A percentile compares a stretch with the other conserved stretches of the same genome.
phyloP scores from a whole-genome alignment of 2,113 vertebrate genomes.

The Ceratotherium simum region DNA sequence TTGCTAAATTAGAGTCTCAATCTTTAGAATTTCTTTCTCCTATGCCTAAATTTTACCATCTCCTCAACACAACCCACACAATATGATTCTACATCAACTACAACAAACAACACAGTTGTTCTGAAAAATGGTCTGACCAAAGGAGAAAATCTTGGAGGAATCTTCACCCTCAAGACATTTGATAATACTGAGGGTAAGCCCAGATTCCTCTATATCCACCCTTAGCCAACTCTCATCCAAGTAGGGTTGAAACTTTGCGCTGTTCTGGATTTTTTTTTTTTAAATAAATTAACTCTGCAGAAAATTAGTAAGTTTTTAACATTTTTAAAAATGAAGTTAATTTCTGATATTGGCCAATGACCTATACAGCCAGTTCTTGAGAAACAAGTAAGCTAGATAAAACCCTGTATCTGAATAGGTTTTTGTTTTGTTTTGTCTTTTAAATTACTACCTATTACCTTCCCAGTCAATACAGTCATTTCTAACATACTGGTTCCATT shows the following conservation, averaged over 20 bases:
- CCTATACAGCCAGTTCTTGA: background rate
- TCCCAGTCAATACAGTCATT: slow-evolving; percentile 21
- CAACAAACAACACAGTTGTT: background rate
- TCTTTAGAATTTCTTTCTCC: background rate
- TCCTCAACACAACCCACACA: background rate
- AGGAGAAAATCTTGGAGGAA: background rate
- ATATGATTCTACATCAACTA: background rate
- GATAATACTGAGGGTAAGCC: background rate
- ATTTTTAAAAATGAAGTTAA: background rate
- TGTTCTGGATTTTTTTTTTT: background rate
- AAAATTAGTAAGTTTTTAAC: background rate
- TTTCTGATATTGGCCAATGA: background rate
- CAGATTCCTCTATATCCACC: background rate
- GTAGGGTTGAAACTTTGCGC: background rate
- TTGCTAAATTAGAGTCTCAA: slow-evolving; percentile 19
- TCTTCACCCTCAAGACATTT: background rate
- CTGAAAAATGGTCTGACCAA: slow-evolving; percentile 8
- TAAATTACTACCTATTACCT: background rate
- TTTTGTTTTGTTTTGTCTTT: slow-evolving; percentile 33
- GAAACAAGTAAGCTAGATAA: slow-evolving; percentile 22
- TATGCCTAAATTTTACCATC: background rate
- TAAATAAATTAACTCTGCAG: background rate
- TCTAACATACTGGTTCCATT: background rate
- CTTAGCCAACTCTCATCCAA: background rate
- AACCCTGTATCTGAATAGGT: background rate